Percentiles rank a stretch among this genome's conserved stretches.
These are phyloP conservation scores for Podabrus alpinus DNA, from an alignment of 2,888 invertebrate species.

Conservation along the genomic window DNA sequence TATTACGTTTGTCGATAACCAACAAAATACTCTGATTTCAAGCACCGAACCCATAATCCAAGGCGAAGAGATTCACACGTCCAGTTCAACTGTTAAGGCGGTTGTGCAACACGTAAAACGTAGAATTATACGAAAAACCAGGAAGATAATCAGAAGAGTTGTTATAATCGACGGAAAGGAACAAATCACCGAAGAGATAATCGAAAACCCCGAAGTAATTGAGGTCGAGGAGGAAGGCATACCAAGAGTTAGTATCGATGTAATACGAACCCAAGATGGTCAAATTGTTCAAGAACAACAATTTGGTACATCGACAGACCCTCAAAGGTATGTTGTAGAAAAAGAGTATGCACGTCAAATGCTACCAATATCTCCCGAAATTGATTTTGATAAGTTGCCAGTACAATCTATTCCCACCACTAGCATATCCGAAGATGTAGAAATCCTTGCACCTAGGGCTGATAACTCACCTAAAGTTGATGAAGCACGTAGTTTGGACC, in stretches of 20 bases:
- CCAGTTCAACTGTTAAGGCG: constrained; percentile 74
- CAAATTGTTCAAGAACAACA: constrained; percentile 44
- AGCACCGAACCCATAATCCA: constrained; percentile 41
- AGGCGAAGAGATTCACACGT: constrained; percentile 58
- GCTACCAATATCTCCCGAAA: constrained; percentile 41
- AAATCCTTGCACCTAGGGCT: constrained; percentile 31
- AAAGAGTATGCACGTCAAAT: constrained; percentile 44
- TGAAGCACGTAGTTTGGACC: constrained; percentile 44
- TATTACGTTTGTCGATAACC: constrained; percentile 49
- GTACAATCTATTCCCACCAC: constrained; percentile 25
- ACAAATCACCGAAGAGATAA: constrained; percentile 78
- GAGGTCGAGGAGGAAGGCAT: constrained; percentile 65
- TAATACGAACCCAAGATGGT: constrained; percentile 63
- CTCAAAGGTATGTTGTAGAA: constrained; percentile 51
- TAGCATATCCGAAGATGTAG: constrained; percentile 26
- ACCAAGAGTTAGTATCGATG: constrained; percentile 72
- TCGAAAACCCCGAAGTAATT: constrained; percentile 75
- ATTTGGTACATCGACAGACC: constrained; percentile 47
- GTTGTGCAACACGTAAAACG: constrained; percentile 83
- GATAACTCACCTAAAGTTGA: constrained; percentile 43
- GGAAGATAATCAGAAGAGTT: constrained; percentile 75
- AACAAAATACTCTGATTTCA: constrained; percentile 46
- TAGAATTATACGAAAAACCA: constrained; percentile 73
- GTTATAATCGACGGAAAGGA: constrained; percentile 84
- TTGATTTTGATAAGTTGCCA: constrained; percentile 35